Base-by-base conservation (phyloP, 1,140 invertebrate species). In the Bombus sibiricus region DNA sequence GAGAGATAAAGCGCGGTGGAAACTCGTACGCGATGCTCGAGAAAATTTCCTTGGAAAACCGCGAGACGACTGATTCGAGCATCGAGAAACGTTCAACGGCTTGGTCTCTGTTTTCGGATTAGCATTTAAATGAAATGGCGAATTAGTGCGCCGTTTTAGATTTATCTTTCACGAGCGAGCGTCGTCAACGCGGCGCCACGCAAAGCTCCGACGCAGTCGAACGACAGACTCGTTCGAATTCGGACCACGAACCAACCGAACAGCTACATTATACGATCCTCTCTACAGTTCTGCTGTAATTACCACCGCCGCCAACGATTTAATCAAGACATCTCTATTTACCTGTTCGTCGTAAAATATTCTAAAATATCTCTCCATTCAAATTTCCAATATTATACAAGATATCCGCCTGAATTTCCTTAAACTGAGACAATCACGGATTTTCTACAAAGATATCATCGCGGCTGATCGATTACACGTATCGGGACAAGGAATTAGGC, bases 111-210 rank as follows among this genome's bases (percentile, higher is more conserved):
- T 85, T 85, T 32, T 59, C 41, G 25, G 59, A 85, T 85, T 85
- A 85, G 76, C 83, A 85, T 85, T 85, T 85, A 80, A 85, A 85
- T 80, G 41, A 85, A 80, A 72, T 62, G 34, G 53, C 83, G 68
- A 85, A 85, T 85, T 85, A 85, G 83, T 64, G 39, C 53, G 76
- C 37, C 66, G 41, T 80, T 80, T 85, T 64, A 71, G 68, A 85
- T 85, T 85, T 85, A 85, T 85, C 83, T 85, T 80, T 53, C 43
- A 18, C 28, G 28, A 47, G 5, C 22, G 34, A 6, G 47, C 32
- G 25, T 43, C 74, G 82, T 69, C 74, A 32, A 28, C 62, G 72
- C 6, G 41, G 43, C 75, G 37, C 64, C 25, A n/a, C 34, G n/a
- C 47, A 39, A 4, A 57, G 28, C 69, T 79, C 47, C 75, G 8